Evolutionary conservation across 2,113 vertebrate genomes (phyloP), one percentile per base, ranked within the genome.

Genomic region (Gambusia holbrooki): DNA sequence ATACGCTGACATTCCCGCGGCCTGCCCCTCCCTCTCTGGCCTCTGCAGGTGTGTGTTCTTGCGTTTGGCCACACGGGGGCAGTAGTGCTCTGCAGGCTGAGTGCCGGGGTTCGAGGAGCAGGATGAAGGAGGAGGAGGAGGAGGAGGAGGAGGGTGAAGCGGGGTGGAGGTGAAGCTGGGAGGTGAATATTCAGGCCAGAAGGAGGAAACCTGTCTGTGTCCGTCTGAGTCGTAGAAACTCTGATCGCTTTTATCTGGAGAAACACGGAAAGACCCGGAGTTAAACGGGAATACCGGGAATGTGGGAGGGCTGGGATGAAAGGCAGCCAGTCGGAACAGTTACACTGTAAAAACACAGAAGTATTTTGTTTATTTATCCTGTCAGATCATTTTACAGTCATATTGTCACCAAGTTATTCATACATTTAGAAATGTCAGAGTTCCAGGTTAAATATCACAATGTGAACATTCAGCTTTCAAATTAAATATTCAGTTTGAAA

Each of bases 1-100:
- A 74, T 95, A 95, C 3, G 93, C 86, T 0, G 93, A 94, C 93
- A 95, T 94, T n/a, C 89, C 92, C 0, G 88, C 15, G 68, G 89
- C 77, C 8, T 91, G 91, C 0, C 89, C 83, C 35, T 94, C 93
- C 28, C 91, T 73, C n/a, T 93, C 94, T 0, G 84, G 62, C 80
- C 93, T 93, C 58, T 92, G 94, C 0, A 76, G 61, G 28, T 84
- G 40, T 25, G 86, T 28, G 62, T 28, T 90, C 74, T 93, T 94
- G n/a, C 92, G 88, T 83, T 95, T 95, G 69, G 77, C 89, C 92
- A 94, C 91, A 79, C 93, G 94, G 63, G 91, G 92, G 87, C 93
- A 95, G 93, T 92, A 94, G 8, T 83, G 89, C 71, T 92, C 93
- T 22, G 91, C 42, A 10, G 93, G 25, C 60, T 82, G 90, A 3